Percentiles rank a stretch among this genome's conserved stretches.
Conservation (phyloP, 2,888 invertebrate genomes). For the Hemistola chrysoprasaria region DNA sequence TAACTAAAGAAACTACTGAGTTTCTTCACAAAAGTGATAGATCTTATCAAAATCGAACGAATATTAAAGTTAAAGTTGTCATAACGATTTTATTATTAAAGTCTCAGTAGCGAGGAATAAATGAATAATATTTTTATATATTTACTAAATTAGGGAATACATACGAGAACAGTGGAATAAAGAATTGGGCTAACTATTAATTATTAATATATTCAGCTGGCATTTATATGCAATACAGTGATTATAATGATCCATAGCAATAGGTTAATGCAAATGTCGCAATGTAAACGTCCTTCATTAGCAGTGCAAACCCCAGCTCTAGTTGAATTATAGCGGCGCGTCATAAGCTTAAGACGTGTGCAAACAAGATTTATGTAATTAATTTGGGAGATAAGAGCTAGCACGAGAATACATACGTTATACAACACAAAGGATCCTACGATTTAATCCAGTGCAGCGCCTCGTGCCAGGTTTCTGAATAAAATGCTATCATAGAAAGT, state of each 20-base stretch:
- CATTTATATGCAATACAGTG: no score
- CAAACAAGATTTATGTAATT: constrained; percentile 82
- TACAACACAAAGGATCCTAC: constrained; percentile 60
- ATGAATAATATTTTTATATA: no score
- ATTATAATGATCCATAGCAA: constrained; percentile 15
- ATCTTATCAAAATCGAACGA: no score
- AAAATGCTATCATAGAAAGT: constrained; percentile 34
- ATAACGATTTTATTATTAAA: no score
- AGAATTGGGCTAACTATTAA: no score
- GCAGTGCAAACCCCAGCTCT: constrained; percentile 66
- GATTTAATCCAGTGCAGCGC: constrained; percentile 38
- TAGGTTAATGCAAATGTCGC: constrained; percentile 32
- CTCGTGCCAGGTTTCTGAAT: constrained; percentile 34
- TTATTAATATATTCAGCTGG: no score
- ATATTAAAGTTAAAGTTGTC: no score
- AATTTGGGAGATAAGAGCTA: constrained; percentile 80
- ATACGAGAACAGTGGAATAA: no score
- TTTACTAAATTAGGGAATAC: no score
- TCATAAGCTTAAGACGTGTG: constrained; percentile 80
- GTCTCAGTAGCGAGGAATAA: no score
- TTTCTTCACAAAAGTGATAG: no score
- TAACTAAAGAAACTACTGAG: no score
- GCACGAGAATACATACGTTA: constrained; percentile 65
- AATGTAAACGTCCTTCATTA: constrained; percentile 72
- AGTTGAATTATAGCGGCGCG: constrained; percentile 76